Evolutionary conservation across 2,797 vertebrate species (phyloP).

Genomic region (Pteropus rufus): DNA sequence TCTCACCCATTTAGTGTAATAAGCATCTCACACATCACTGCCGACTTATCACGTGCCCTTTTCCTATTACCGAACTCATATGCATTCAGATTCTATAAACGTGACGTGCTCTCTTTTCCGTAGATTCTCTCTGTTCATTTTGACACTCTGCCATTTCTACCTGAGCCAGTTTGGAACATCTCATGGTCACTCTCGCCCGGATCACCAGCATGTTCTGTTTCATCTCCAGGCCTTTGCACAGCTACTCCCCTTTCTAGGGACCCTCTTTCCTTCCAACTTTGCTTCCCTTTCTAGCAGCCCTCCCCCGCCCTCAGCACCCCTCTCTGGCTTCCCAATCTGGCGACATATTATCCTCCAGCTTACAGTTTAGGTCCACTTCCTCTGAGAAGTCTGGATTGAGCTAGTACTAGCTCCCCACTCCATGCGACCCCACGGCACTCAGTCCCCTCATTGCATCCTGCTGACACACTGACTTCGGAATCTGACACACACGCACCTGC

Average conservation of each 20-base stretch:
- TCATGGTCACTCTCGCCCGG: background rate
- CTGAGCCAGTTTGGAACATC: background rate
- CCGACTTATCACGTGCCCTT: background rate
- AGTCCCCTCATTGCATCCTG: fast-evolving
- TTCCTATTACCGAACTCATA: fast-evolving
- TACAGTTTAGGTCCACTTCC: background rate
- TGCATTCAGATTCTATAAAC: background rate
- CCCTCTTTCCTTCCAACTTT: background rate
- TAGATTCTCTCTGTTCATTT: fast-evolving
- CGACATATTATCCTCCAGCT: background rate
- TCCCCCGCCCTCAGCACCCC: too few species aligned
- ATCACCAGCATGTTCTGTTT: background rate
- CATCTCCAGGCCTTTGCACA: background rate
- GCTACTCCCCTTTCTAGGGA: background rate
- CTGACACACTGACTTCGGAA: background rate
- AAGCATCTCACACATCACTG: background rate
- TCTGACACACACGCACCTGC: background rate
- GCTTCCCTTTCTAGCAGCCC: too few species aligned
- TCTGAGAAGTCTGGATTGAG: background rate
- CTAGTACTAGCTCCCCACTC: background rate
- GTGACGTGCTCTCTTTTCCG: background rate
- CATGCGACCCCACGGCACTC: fast-evolving
- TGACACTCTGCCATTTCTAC: background rate
- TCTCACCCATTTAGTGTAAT: background rate
- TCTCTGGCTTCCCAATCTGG: background rate